These are phyloP conservation scores for Psittacula echo DNA, from an alignment of 2,797 vertebrate species.

Conservation along the genomic window DNA sequence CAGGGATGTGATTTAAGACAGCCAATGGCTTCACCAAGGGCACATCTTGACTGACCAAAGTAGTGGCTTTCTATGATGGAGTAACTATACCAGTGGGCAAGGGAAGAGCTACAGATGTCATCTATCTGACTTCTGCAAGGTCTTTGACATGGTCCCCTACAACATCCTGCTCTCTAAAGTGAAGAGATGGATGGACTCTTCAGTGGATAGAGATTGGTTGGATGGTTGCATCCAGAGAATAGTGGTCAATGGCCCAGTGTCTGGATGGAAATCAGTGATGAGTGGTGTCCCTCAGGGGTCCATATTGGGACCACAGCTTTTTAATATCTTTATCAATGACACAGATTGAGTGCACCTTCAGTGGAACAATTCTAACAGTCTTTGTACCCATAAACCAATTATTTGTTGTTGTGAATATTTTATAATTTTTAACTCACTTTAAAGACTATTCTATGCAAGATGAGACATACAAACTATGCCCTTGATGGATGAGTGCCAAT, in stretches of 20 bases:
- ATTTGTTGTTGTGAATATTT: not conserved
- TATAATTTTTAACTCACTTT: not conserved
- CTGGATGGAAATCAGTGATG: too few species aligned
- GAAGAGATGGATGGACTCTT: not conserved
- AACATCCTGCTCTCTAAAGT: not conserved
- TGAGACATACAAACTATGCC: not conserved
- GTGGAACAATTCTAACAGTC: not conserved
- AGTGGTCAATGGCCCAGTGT: not conserved
- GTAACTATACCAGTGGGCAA: too few species aligned
- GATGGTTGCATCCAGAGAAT: fast-evolving
- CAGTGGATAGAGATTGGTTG: not conserved
- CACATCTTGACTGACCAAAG: not conserved
- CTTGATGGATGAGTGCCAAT: not conserved
- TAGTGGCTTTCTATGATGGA: not conserved
- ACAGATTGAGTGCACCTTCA: fast-evolving
- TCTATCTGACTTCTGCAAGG: not conserved
- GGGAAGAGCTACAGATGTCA: not conserved
- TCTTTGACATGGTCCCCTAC: not conserved
- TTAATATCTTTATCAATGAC: not conserved
- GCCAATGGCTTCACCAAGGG: not conserved
- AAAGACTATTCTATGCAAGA: not conserved
- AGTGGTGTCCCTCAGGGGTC: not conserved
- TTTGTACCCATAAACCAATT: not conserved
- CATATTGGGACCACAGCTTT: fast-evolving
- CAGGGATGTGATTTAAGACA: not conserved